These are phyloP conservation scores for Siniperca scherzeri DNA, from an alignment of 2,797 vertebrate species.

Conservation along the genomic window DNA sequence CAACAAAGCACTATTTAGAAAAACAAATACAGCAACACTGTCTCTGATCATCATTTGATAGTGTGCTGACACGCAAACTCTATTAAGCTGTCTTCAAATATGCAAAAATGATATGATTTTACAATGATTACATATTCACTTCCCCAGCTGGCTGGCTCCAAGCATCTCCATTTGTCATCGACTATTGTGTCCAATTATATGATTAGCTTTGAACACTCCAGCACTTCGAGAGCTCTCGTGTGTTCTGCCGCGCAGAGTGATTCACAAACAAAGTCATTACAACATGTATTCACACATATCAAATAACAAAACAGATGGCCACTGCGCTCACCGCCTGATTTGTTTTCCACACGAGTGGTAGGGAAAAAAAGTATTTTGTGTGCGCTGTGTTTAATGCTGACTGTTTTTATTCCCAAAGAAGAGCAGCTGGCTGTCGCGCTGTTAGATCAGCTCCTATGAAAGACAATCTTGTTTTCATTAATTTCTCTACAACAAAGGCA, in stretches of 20 bases:
- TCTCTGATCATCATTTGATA: constrained; percentile 87
- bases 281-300: constrained; percentile 99
- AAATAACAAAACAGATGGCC: constrained; percentile 99
- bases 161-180: constrained; percentile 99
- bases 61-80: constrained; percentile 94
- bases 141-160: constrained; percentile 99
- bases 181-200: constrained; percentile 99
- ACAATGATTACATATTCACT: constrained; percentile 99
- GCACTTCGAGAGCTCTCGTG: constrained; percentile 99
- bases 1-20: constrained; percentile 72
- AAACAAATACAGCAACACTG: constrained; percentile 76
- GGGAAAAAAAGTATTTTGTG: constrained; percentile 93
- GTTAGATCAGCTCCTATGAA: constrained; percentile 99
- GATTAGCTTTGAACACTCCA: constrained; percentile 99
- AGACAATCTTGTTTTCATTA: constrained; percentile 99
- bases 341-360: constrained; percentile 97
- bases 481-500: constrained; percentile 99
- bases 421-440: constrained; percentile 99
- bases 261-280: constrained; percentile 99
- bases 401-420: constrained; percentile 98
- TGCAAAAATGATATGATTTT: constrained; percentile 99
- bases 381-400: constrained; percentile 99
- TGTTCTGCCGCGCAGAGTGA: constrained; percentile 98
- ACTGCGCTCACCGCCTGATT: constrained; percentile 97
- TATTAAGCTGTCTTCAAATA: constrained; percentile 99